Base-by-base conservation (phyloP, 92 coral and sea anemone species). In the Phymanthus crucifer region DNA sequence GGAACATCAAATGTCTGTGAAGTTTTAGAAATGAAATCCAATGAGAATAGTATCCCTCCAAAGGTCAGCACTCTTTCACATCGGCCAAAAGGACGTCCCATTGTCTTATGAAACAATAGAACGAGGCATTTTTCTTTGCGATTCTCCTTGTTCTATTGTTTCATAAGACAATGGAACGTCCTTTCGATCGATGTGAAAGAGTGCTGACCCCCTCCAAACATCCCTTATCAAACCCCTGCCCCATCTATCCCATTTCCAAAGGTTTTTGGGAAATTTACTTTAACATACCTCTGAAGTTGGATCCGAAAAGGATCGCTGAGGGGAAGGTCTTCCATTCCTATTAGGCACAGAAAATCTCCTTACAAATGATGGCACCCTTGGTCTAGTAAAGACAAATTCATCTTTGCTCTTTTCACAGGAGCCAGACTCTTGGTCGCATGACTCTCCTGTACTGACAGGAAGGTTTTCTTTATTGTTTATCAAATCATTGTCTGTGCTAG, bases 331-430 rank as follows among this genome's bases (percentile, higher is more conserved):
- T 16, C 66, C 65, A 33, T 33, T 70, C 77, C 75, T 87, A 21
- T 58, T 23, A 32, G 83, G 65, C 17, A 73, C 86, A 40, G 91
- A 80, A 31, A 89, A 82, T 47, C 89, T 87, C 43, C 87, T 84
- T 6, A 81, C 82, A 9, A 90, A 78, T 32, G 87, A 86, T 58
- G 99, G 99, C 36, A 88, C 78, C 54, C 88, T 72, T 7, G 98
- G 99, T 33, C 83, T 85, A 1, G 80, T 89, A 83, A 95, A 95
- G 38, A 89, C 88, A 83, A 95, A 95, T 6, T 90, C 88, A 48
- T 48, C 87, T 8, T 74, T 83, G 23, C 31, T 68, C 57, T 81
- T 85, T 65, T 73, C 58, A 31, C 66, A 86, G 21, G 67, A 73
- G 26, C 31, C 67, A 45, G 88, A 66, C 66, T 72, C 81, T 61